Base-by-base conservation (phyloP, 2,888 invertebrate species). In the Lasioglossum oenotherae region DNA sequence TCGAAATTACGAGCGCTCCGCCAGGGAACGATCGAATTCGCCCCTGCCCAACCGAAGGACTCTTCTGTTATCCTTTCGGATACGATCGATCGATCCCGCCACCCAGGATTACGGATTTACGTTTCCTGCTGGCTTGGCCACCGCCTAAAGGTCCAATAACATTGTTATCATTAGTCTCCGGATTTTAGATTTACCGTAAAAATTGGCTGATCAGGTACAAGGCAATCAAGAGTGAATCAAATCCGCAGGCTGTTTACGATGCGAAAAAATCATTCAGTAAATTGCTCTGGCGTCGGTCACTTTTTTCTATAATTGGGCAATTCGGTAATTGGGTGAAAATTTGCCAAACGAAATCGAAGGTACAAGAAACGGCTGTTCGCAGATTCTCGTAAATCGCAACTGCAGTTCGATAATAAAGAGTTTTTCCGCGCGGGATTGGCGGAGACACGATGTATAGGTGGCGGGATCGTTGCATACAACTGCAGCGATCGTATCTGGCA, bases 401-500 rank as follows among this genome's bases (percentile, higher is more conserved):
- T 8, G 4, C 3, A 10, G 31, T 41, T 80, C 57, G 60, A 79
- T 79, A 79, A 78, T 60, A 64, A 79, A 76, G 72, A 79, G 31
- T 19, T 69, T 69, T 76, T 44, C 35, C 35, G 31, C 38, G 16
- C n/a, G 57, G 27, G 41, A 57, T 49, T 73, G 75, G 14, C 49
- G 31, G 67, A 49, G 31, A 64, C 69, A 60, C 49, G 31, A 75
- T 86, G 77, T 74, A 77, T 75, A 67, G 76, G 64, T 19, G 64
- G 74, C 10, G 16, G 71, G 73, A 76, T 77, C 76, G 82, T 14
- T 64, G 57, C 46, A 31, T 77, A 67, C 60, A 38, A 38, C 19
- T 31, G 46, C 46, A 5, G 41, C 64, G 74, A 81, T 49, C 72
- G 78, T 87, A 84, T 88, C 84, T 75, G 74, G 72, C 64, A 31